These are phyloP conservation scores for Cebus imitator DNA, from an alignment of 2,113 vertebrate genomes.

Conservation along the genomic window DNA sequence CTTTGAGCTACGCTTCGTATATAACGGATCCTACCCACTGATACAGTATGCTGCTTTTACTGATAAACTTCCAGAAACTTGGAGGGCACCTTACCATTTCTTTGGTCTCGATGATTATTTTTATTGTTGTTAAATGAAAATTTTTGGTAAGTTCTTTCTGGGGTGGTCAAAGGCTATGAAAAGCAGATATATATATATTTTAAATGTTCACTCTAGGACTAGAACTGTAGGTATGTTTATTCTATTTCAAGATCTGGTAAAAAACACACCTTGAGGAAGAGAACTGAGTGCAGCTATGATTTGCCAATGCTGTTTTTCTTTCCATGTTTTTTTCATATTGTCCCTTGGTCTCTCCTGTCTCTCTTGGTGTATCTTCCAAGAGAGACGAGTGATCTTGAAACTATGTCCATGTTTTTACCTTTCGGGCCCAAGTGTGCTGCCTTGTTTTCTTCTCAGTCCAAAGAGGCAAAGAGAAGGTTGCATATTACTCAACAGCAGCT, in stretches of 20 bases:
- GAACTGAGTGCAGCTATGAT: not conserved
- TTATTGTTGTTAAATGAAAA: not conserved
- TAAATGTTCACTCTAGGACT: not conserved
- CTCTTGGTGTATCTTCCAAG: not conserved
- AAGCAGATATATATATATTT: not conserved
- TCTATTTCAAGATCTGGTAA: not conserved
- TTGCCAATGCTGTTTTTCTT: not conserved
- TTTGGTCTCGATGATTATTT: not conserved
- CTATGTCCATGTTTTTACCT: not conserved
- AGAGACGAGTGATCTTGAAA: not conserved
- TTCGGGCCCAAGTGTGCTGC: not conserved
- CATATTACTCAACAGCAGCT: not conserved
- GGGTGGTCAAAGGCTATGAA: not conserved
- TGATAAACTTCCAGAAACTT: not conserved
- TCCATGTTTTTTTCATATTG: not conserved
- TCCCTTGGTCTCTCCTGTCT: not conserved
- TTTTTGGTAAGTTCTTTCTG: not conserved
- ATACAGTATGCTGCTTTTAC: not conserved
- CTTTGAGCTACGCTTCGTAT: not conserved
- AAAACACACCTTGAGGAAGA: not conserved
- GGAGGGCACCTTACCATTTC: not conserved
- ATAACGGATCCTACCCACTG: not conserved
- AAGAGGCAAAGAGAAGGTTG: not conserved
- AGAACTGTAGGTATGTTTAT: not conserved
- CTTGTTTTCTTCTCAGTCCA: not conserved